These are phyloP conservation scores for Emberiza fucata DNA, from an alignment of 2,113 vertebrate species.

Conservation along the genomic window DNA sequence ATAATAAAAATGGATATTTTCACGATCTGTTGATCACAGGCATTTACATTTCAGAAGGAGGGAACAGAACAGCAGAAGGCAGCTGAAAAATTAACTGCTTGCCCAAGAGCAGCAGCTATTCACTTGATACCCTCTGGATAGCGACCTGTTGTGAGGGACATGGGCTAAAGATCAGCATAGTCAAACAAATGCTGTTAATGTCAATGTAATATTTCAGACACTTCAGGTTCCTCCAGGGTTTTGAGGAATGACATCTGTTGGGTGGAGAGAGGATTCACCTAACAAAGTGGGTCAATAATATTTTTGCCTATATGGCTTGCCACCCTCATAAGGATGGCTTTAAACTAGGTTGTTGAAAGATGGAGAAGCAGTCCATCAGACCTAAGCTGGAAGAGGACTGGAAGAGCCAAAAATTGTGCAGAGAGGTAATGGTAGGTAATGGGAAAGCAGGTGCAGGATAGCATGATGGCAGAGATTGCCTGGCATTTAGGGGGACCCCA, in stretches of 20 bases:
- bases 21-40: not conserved
- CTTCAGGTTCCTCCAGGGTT: not conserved
- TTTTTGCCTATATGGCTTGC: not conserved
- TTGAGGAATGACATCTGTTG: not conserved
- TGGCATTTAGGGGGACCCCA: not conserved
- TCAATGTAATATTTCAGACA: not conserved
- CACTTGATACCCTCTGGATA: not conserved
- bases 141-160: rapidly evolving
- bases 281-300: not conserved
- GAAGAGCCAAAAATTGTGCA: not conserved
- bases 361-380: not conserved
- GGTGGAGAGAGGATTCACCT: not conserved
- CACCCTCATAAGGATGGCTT: not conserved
- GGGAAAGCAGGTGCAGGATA: not conserved
- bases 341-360: not conserved
- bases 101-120: not conserved
- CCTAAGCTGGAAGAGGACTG: not conserved
- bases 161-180: not conserved
- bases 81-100: not conserved
- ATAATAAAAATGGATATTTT: not conserved
- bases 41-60: not conserved
- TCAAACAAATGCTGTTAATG: not conserved
- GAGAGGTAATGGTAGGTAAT: not conserved
- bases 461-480: not conserved
- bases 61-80: not conserved